Evolutionary conservation across 2,113 vertebrate species (phyloP).

Genomic region (Todiramphus chloris): DNA sequence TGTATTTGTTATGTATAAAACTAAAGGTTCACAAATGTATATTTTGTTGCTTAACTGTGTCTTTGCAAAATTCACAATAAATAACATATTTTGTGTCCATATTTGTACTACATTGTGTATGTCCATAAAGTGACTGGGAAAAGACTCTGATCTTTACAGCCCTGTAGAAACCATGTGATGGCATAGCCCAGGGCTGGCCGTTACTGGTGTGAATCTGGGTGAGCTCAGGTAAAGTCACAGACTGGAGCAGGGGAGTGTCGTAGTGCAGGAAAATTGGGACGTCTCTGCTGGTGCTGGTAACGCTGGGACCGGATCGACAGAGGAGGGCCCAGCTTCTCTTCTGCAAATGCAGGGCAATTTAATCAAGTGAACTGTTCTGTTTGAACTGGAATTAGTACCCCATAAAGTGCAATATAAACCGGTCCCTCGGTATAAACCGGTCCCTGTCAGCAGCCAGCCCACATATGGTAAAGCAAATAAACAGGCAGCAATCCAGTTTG

Average conservation of each 20-base stretch:
- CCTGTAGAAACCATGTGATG: fast-evolving
- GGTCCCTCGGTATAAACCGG: fast-evolving
- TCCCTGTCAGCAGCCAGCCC: background rate
- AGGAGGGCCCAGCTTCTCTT: background rate
- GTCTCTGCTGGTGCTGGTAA: background rate
- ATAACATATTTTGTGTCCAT: constrained; percentile 86
- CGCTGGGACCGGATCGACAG: fast-evolving
- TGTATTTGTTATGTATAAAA: constrained; percentile 85
- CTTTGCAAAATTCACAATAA: constrained; percentile 86
- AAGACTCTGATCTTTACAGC: too few species aligned
- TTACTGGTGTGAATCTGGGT: background rate
- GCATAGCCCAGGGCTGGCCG: fast-evolving
- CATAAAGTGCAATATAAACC: fast-evolving
- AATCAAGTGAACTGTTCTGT: background rate
- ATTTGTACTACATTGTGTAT: background rate
- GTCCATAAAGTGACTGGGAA: background rate
- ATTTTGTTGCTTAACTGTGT: constrained; percentile 87
- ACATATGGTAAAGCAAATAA: fast-evolving
- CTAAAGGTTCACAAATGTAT: constrained; percentile 81
- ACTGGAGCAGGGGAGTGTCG: fast-evolving
- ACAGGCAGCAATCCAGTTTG: background rate
- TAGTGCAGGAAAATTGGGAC: fast-evolving
- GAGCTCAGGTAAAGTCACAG: fast-evolving
- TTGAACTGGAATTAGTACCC: background rate
- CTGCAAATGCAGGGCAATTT: fast-evolving